Base-by-base conservation (phyloP, 30 jellyfish, hydroid and myxozoan species). In the Nemopilema nomurai region DNA sequence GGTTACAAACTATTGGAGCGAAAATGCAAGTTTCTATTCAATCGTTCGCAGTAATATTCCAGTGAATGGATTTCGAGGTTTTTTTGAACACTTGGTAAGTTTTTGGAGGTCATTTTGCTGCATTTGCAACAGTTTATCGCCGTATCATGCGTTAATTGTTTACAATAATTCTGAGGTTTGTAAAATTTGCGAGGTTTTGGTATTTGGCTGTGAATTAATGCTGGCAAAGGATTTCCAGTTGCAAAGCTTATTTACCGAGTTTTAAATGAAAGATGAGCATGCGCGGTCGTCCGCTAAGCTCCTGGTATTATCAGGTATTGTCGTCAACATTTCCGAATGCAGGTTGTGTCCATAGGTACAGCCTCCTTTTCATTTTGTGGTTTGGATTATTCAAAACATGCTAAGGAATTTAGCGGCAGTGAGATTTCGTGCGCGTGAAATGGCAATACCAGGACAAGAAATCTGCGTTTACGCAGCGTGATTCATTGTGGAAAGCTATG, bases 101-200 rank as follows among this genome's bases (percentile, higher is more conserved):
- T 41, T 41, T 41, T 41, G 57, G 57, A 41, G 57, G 57, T 41
- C 57, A 41, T 41, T 41, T 41, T 41, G 6, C 6, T 41, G 57
- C 13, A 41, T 41, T 41, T 13, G 57, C 57, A 41, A 41, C 57
- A 41, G 57, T 41, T 41, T 6, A 41, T 41, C 57, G 13, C 57
- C 57, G 6, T 13, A 13, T 41, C 57, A 41, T 41, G 57, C 57
- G 57, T 41, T 41, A 41, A 41, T 41, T 41, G 57, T 41, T 41
- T 41, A 41, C 57, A 41, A 41, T 41, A 41, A 41, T 31, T 73
- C 51, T 73, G 71, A 73, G 83, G 83, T 73, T 73, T 73, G 49
- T 17, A 41, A 73, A 32, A 20, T 33, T 73, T 6, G 83, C 24
- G 8, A 73, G 69, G 50, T 30, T 16, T 18, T 8, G 24, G 1